Conservation (phyloP, 1,140 invertebrate species). For the Plectrocnemia conspersa region DNA sequence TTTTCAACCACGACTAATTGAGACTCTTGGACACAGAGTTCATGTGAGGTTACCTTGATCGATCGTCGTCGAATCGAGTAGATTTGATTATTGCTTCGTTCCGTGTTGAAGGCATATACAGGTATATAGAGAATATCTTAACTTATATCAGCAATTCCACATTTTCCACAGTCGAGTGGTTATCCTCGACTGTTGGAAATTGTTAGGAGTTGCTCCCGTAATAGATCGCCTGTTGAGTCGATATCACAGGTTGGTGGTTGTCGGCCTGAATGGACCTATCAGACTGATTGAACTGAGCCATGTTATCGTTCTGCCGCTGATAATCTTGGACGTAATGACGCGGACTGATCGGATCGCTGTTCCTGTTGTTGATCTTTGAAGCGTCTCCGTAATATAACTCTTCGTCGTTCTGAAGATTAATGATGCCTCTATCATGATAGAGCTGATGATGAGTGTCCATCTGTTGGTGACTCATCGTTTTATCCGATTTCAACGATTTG, state of each 20-base stretch:
- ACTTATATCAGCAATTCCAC: conserved; percentile 28
- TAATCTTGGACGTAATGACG: conserved; percentile 22
- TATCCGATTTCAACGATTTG: conserved; percentile 16
- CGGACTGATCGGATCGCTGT: conserved; percentile 31
- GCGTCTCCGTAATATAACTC: conserved; percentile 8
- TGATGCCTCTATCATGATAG: conserved; percentile 23
- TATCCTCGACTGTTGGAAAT: conserved; percentile 15
- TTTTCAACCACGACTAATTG: not conserved
- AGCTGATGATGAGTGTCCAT: conserved; percentile 22
- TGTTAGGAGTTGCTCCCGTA: conserved; percentile 32
- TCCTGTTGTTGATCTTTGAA: conserved; percentile 15
- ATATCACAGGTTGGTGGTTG: conserved; percentile 23
- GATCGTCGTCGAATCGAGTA: too few species aligned
- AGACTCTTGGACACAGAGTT: not conserved
- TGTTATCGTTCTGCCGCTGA: conserved; percentile 12
- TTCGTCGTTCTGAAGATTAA: conserved; percentile 23
- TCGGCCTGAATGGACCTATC: conserved; percentile 21
- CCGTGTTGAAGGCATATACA: too few species aligned
- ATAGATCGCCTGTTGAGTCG: conserved; percentile 28
- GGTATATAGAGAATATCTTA: too few species aligned
- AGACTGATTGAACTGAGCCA: conserved; percentile 18
- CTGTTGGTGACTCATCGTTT: conserved; percentile 17
- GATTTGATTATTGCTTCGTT: too few species aligned
- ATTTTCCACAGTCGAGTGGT: conserved; percentile 23
- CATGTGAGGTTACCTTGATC: not conserved